Conservation (phyloP, 1,140 invertebrate genomes). For the Drosophila repleta region DNA sequence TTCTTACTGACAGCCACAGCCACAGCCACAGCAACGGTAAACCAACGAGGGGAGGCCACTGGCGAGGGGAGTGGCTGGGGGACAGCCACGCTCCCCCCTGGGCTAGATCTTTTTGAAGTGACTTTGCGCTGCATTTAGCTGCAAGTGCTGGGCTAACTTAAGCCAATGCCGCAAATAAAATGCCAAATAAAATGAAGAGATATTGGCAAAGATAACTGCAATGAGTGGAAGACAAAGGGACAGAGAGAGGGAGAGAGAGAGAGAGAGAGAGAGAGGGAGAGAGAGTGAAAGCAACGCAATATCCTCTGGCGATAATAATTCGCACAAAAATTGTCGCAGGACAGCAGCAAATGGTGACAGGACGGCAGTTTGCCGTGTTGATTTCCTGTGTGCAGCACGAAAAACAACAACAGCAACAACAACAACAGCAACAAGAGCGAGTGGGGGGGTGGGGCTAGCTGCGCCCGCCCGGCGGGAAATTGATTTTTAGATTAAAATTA, state of each 20-base stretch:
- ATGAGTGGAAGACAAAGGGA: not conserved
- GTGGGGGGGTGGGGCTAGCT: conserved; percentile 5
- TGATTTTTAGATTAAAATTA: conserved; percentile 84
- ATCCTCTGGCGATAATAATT: conserved; percentile 77
- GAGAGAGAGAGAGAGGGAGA: not conserved
- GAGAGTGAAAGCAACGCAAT: conserved; percentile 59
- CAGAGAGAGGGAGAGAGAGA: not conserved
- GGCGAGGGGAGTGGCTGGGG: no score
- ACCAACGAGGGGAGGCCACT: no score
- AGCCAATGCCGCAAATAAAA: conserved; percentile 62
- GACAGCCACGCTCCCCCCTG: not conserved
- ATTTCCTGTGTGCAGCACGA: conserved; percentile 77
- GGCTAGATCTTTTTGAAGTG: conserved; percentile 50
- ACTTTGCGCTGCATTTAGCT: conserved; percentile 60
- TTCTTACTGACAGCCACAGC: conserved; percentile 60
- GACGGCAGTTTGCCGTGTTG: conserved; percentile 67
- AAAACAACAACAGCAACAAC: conserved; percentile 30
- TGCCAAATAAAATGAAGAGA: conserved; percentile 44
- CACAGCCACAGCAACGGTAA: conserved; percentile 43
- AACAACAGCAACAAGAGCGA: not conserved
- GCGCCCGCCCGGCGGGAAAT: conserved; percentile 69
- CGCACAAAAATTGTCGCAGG: conserved; percentile 69
- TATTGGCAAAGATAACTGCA: conserved; percentile 40
- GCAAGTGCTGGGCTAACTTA: conserved; percentile 51
- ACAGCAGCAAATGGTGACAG: conserved; percentile 34